Conservation (phyloP, 2,113 vertebrate species). For the Stegastes partitus region DNA sequence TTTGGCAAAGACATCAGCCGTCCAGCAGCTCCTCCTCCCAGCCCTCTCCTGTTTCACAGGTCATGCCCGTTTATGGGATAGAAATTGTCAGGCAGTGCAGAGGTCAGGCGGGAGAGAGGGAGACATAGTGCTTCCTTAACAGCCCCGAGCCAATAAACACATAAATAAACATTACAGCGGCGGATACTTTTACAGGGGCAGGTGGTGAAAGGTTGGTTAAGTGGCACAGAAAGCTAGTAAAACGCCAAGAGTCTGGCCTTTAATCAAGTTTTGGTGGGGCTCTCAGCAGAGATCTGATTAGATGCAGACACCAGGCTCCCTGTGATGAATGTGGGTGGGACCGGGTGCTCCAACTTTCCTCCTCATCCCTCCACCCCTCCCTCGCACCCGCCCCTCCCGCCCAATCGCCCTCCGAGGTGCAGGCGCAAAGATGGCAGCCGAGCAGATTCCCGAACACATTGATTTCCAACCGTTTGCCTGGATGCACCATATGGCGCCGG, state of each 20-base stretch:
- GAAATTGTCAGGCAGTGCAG: constrained; percentile 42
- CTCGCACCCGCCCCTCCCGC: not conserved
- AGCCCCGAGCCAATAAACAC: constrained; percentile 77
- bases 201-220: constrained; percentile 78
- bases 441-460: constrained; percentile 67
- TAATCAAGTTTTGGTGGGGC: constrained; percentile 82
- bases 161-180: constrained; percentile 82
- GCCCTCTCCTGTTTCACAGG: constrained; percentile 30
- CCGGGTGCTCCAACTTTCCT: constrained; percentile 31
- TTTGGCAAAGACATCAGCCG: constrained; percentile 13
- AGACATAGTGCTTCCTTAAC: constrained; percentile 66
- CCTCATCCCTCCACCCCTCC: not conserved
- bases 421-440: constrained; percentile 68
- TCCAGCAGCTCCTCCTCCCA: constrained; percentile 27
- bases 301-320: constrained; percentile 68
- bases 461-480: constrained; percentile 64
- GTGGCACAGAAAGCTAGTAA: constrained; percentile 79
- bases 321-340: constrained; percentile 76
- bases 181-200: constrained; percentile 76
- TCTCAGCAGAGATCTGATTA: constrained; percentile 82
- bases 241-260: constrained; percentile 76
- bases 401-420: constrained; percentile 48
- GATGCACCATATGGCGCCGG: constrained; percentile 70
- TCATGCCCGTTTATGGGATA: constrained; percentile 58
- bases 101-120: constrained; percentile 21